These are phyloP conservation scores for Oligia fasciuncula DNA, from an alignment of 2,888 invertebrate species.

Conservation along the genomic window DNA sequence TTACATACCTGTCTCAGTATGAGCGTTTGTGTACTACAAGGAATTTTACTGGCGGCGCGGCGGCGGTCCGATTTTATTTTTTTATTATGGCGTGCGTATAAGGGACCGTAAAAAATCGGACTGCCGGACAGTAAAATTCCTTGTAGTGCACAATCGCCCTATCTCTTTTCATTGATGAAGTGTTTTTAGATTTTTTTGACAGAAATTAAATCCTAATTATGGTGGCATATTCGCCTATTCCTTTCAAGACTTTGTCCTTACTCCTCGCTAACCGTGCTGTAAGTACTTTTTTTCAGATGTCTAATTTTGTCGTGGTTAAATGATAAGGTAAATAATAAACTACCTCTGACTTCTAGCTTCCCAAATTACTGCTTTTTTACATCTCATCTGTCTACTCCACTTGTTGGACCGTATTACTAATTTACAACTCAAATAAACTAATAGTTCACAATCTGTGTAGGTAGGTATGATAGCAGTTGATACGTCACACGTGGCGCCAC, in stretches of 20 bases:
- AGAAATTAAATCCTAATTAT: neutral
- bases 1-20: neutral
- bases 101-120: too few species aligned
- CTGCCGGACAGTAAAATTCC: too few species aligned
- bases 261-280: neutral
- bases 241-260: neutral
- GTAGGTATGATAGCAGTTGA: slow-evolving; percentile 24
- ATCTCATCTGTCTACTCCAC: neutral
- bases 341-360: neutral
- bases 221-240: neutral
- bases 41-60: too few species aligned
- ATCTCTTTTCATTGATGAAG: neutral
- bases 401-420: slow-evolving; percentile 16
- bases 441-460: slow-evolving; percentile 30
- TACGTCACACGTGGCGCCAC: slow-evolving; percentile 27
- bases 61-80: too few species aligned
- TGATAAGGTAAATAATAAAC: neutral
- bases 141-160: too few species aligned
- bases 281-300: neutral
- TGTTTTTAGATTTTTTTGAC: neutral
- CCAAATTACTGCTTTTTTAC: too few species aligned
- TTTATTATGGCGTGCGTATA: too few species aligned
- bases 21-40: too few species aligned
- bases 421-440: slow-evolving; percentile 10
- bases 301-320: neutral